Conservation (phyloP, 2,888 invertebrate species). For the Eilema depressum region DNA sequence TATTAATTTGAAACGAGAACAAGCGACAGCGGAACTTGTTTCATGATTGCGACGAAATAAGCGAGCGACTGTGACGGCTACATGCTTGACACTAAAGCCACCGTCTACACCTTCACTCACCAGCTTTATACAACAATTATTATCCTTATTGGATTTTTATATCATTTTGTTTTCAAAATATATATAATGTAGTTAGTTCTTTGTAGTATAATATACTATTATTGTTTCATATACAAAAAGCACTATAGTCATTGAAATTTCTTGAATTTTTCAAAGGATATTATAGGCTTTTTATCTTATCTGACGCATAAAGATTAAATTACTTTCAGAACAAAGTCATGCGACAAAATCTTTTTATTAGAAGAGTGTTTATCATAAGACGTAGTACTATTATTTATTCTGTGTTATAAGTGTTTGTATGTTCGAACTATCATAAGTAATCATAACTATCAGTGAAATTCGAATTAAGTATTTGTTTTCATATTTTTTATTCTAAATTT, state of each 20-base stretch:
- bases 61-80: constrained; percentile 53
- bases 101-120: constrained; percentile 19
- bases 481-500: too few relatives aligned
- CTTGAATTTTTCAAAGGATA: constrained; percentile 8
- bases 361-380: not conserved
- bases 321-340: not conserved
- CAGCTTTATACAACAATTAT: constrained; percentile 36
- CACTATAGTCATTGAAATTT: constrained; percentile 2
- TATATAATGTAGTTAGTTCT: constrained; percentile 8
- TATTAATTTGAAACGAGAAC: constrained; percentile 18
- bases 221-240: not conserved
- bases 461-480: too few relatives aligned
- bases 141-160: constrained; percentile 19
- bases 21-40: constrained; percentile 23
- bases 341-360: not conserved
- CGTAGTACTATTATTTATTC: too few relatives aligned
- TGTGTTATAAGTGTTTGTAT: too few relatives aligned
- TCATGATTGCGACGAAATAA: constrained; percentile 35
- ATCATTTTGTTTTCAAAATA: constrained; percentile 13
- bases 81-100: constrained; percentile 58
- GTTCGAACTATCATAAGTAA: not conserved
- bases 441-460: not conserved
- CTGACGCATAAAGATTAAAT: not conserved
- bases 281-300: not conserved
- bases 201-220: constrained; percentile 5